These are phyloP conservation scores for Ophion ellenae DNA, from an alignment of 2,888 invertebrate genomes.

Conservation along the genomic window DNA sequence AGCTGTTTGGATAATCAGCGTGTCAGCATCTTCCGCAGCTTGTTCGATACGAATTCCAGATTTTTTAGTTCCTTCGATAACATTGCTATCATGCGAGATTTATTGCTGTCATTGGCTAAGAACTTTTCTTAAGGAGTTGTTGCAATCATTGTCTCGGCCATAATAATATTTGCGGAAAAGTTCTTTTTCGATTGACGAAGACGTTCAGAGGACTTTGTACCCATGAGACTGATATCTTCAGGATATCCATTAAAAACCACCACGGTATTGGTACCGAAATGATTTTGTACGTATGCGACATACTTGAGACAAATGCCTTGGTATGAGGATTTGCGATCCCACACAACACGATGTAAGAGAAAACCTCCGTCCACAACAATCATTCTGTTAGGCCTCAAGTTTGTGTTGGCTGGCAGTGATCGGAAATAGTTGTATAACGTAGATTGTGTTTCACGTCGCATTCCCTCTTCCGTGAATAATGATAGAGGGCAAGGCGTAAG, in stretches of 20 bases:
- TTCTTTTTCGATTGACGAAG: conserved; percentile 46
- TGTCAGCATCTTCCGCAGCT: conserved; percentile 72
- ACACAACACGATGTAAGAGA: neutral
- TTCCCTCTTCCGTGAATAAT: conserved; percentile 63
- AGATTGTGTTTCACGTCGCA: conserved; percentile 63
- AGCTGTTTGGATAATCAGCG: conserved; percentile 73
- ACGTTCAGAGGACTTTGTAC: conserved; percentile 48
- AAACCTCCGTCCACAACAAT: too few species aligned
- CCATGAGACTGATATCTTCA: neutral
- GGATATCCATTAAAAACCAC: conserved; percentile 54
- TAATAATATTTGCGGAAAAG: conserved; percentile 15
- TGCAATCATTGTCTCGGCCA: conserved; percentile 16
- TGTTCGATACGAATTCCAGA: conserved; percentile 75
- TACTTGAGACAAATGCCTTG: too few species aligned
- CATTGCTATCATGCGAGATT: conserved; percentile 72
- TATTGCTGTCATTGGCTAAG: conserved; percentile 67
- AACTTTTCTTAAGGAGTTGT: conserved; percentile 70
- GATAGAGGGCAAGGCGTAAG: conserved; percentile 63
- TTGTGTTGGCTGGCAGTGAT: conserved; percentile 38
- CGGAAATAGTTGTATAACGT: conserved; percentile 72
- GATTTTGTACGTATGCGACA: neutral
- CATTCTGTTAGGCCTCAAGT: conserved; percentile 27
- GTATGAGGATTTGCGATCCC: too few species aligned
- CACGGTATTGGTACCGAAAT: conserved; percentile 25
- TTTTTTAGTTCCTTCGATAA: conserved; percentile 67